Evolutionary conservation across 2,888 invertebrate species (phyloP).

Genomic region (Cheilosia variabilis): DNA sequence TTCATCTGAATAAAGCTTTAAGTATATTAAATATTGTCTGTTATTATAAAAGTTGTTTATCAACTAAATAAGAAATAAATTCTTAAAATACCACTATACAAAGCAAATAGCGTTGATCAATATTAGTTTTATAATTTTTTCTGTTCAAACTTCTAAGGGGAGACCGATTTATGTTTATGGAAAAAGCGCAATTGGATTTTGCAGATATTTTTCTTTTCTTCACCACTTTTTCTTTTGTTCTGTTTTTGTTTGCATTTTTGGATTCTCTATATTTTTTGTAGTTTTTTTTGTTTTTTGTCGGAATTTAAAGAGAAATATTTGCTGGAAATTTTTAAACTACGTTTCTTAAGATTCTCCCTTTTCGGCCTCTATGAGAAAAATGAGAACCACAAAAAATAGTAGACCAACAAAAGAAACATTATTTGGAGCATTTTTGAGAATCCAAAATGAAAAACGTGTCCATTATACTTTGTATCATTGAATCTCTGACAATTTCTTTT

Average conservation of each 20-base stretch:
- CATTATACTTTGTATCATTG: no score
- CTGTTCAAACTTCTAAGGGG: slow-evolving; percentile 32
- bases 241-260: not conserved
- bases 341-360: not conserved
- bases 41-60: slow-evolving; percentile 16
- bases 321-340: slow-evolving; percentile 16
- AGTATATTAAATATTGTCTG: slow-evolving; percentile 79
- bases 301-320: slow-evolving; percentile 52
- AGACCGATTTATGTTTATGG: slow-evolving; percentile 36
- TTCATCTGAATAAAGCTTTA: slow-evolving; percentile 83
- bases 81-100: slow-evolving; percentile 25
- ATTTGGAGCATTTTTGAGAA: no score
- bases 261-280: not conserved
- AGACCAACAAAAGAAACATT: no score
- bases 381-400: no score
- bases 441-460: no score
- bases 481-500: no score
- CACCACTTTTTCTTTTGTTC: not conserved
- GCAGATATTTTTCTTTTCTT: slow-evolving; percentile 58
- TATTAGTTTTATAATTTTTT: slow-evolving; percentile 7
- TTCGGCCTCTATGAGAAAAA: no score
- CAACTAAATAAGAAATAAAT: slow-evolving; percentile 22
- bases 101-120: slow-evolving; percentile 33
- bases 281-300: not conserved
- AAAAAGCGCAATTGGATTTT: slow-evolving; percentile 53